These are phyloP conservation scores for Actinia tenebrosa DNA, from an alignment of 64 coral and sea anemone species.

Conservation along the genomic window DNA sequence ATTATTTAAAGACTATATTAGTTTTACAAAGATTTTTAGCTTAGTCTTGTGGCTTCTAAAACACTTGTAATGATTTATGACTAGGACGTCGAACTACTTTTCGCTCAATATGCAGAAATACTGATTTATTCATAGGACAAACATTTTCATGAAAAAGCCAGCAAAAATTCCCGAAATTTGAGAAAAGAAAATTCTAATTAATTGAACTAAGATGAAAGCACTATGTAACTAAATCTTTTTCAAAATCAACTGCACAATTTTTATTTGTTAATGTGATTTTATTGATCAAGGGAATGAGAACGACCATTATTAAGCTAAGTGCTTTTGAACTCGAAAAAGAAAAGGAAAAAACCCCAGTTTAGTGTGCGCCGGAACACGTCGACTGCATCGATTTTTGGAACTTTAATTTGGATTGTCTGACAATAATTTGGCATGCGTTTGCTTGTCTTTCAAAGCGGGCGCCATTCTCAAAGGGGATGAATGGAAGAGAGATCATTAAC, in stretches of 20 bases:
- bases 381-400: not conserved
- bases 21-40: too few species aligned
- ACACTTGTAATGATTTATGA: too few species aligned
- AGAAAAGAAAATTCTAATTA: too few species aligned
- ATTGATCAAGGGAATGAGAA: not conserved
- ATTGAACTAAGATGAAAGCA: too few species aligned
- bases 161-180: too few species aligned
- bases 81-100: too few species aligned
- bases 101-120: too few species aligned
- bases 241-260: not conserved
- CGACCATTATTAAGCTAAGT: not conserved
- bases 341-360: not conserved
- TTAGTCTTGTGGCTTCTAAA: too few species aligned
- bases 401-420: not conserved
- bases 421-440: not conserved
- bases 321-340: constrained; percentile 6
- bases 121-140: too few species aligned
- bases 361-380: not conserved
- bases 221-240: too few species aligned
- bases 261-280: not conserved
- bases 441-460: not conserved
- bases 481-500: not conserved
- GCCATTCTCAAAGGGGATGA: not conserved
- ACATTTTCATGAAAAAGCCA: too few species aligned
- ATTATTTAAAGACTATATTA: too few species aligned